Evolutionary conservation across 2,113 vertebrate species (phyloP), one percentile per base, ranked within the genome.

Genomic region (Lontra canadensis): DNA sequence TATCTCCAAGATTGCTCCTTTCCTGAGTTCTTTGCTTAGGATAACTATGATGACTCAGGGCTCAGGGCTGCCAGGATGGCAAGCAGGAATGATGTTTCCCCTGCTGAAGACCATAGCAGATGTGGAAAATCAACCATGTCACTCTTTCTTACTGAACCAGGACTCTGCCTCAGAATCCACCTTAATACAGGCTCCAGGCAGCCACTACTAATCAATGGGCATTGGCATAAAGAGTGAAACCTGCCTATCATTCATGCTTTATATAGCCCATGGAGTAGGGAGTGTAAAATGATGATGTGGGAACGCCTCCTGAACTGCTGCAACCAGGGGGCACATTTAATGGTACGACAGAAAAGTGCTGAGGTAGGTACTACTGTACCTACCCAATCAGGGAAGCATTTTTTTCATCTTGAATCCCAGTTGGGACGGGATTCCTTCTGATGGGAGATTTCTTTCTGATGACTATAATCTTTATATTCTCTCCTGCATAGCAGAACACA

Each of bases 341-440:
- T 84, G 47, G 80, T 80, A 81, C 44, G 74, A 34, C 9, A 85
- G 34, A 90, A 31, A 44, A 96, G 39, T 86, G 73, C 1, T 90
- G 67, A 86, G 31, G 74, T 55, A 55, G 52, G 52, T 55, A 55
- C 52, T 18, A 55, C 17, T 55, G 5, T 12, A 73, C 69, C 14
- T 18, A 15, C 59, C 49, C 84, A 88, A 52, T 78, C 61, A 88
- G 49, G 61, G 23, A 79, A 93, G 47, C 36, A 12, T 34, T 49
- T 52, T 71, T 59, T 88, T 96, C 74, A 87, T 26, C 84, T 96
- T 93, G 82, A 92, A 94, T 94, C 44, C 9, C 83, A 95, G 67
- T 17, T 88, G 31, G 88, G 52, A 79, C 80, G 12, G 49, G 49
- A 95, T 96, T 93, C 71, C 94, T 94, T 36, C 25, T 84, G 69